These are phyloP conservation scores for Temnothorax rugatulus DNA, from an alignment of 2,888 invertebrate species.

Conservation along the genomic window DNA sequence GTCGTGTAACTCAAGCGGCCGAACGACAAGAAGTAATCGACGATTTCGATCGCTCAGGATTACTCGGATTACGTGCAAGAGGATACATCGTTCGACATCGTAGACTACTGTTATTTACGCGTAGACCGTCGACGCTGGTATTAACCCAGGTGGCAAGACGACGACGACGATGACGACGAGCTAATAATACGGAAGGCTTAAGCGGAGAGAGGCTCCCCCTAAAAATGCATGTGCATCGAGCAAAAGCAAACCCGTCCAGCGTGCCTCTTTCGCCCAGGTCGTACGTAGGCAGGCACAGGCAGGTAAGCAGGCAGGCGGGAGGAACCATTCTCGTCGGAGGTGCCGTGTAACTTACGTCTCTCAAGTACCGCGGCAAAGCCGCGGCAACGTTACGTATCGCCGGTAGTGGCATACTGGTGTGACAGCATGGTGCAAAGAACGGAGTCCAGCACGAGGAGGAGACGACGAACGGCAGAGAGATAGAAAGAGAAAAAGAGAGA, in stretches of 20 bases:
- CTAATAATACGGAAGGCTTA: slow-evolving; percentile 43
- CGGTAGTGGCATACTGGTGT: slow-evolving; percentile 59
- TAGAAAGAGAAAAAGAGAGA: slow-evolving; percentile 36
- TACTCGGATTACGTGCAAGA: slow-evolving; percentile 13
- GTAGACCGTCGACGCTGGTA: slow-evolving; percentile 8
- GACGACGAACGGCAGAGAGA: slow-evolving; percentile 34
- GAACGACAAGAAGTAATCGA: not conserved
- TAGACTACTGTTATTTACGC: slow-evolving; percentile 21
- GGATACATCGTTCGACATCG: not conserved
- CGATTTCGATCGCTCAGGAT: slow-evolving; percentile 5
- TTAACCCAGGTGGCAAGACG: slow-evolving; percentile 22
- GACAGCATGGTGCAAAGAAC: slow-evolving; percentile 52
- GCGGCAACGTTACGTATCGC: slow-evolving; percentile 67
- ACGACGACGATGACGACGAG: slow-evolving; percentile 22
- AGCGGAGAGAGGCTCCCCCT: slow-evolving; percentile 22
- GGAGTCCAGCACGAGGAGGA: slow-evolving; percentile 56
- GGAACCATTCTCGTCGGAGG: slow-evolving; percentile 41
- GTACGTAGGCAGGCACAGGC: slow-evolving; percentile 11
- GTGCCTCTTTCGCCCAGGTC: slow-evolving; percentile 38
- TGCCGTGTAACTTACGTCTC: slow-evolving; percentile 52
- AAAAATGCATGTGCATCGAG: slow-evolving; percentile 38
- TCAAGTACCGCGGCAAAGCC: slow-evolving; percentile 47
- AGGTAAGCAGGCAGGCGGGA: slow-evolving; percentile 15
- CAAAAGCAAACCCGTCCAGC: slow-evolving; percentile 41
- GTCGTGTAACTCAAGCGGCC: not conserved